Evolutionary conservation across 1,140 invertebrate species (phyloP), one percentile per base, ranked within the genome.

Genomic region (Bombus soroeensis): DNA sequence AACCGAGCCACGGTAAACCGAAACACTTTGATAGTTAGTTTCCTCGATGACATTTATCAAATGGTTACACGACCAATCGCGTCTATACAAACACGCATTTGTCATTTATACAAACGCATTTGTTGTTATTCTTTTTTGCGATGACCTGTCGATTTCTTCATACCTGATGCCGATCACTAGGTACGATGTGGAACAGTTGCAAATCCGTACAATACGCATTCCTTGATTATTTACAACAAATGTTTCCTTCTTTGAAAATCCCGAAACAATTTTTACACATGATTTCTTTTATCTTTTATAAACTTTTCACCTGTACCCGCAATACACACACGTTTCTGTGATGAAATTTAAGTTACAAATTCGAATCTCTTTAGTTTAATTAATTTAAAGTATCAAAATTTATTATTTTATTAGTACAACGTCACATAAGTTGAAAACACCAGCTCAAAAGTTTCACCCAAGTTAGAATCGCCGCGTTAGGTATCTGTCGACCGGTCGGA

Each of bases 401-500:
- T 25, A 1, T 6, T 13, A 53, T 9, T n/a, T 64, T 32, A 12
- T 34, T 25, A 25, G n/a, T 22, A 12, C 34, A 28, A 13, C 4
- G 18, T 53, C 25, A 34, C 68, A 47, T 47, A 25, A 43, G n/a
- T 82, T 13, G 71, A 12, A 34, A 57, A 72, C 68, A 39, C n/a
- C 53, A 32, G 41, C 25, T 53, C 2, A n/a, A 43, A 39, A 43
- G 3, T 41, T 43, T 25, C 13, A 34, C 9, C 43, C 13, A 34
- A 1, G 5, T 37, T 57, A 53, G 28, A 34, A 72, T 71, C 47
- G 53, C 3, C 59, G 25, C 47, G 57, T 12, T 62, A 41, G 41
- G 73, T 83, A n/a, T 76, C 72, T n/a, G 37, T 41, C 18, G 41
- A 70, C 74, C 74, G 82, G 66, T 78, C n/a, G 64, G 32, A 34